Evolutionary conservation across 2,888 invertebrate genomes (phyloP), one percentile per base, ranked within the genome.

Genomic region (Cryptocephalus primarius): DNA sequence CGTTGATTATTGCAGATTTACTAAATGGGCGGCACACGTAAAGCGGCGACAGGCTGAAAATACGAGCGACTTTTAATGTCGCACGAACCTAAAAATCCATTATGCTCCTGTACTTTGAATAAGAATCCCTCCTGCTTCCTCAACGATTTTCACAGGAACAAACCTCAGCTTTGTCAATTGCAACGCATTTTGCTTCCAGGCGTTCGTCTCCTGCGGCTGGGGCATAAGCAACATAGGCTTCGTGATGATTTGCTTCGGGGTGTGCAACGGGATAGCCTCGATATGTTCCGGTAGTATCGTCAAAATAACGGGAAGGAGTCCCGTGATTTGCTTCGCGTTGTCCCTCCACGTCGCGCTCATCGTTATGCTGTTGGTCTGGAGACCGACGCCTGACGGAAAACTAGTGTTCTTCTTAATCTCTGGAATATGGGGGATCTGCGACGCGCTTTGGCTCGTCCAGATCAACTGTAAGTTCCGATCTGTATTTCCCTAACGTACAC

Each of bases 181-280:
- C 9, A 31, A 6, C 11, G 40, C 13, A 1, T 36, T 46, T 34
- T 40, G 32, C 50, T 62, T 71, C 9, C 71, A 89, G 87, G 83
- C 88, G 1, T 90, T 82, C 64, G 85, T 90, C 0, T 86, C 88
- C 1, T 90, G 90, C 59, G 85, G 88, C 0, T 87, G 85, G 80
- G 88, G 94, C 1, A 87, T 94, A 54, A 82, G 82, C 55, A 87
- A 91, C 68, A 91, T 95, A 44, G 95, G 95, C 1, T 92, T 85
- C 65, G 90, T 92, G 45, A 88, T 94, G 87, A 90, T 94, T 52
- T 89, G 90, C 64, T 93, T 90, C 66, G 94, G 94, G 0, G 79
- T 88, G 8, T 84, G 84, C 55, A 91, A 92, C 63, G 90, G 92
- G 0, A 66, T 90, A n/a, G 87, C 88, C 0, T 90, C 93, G 0